Evolutionary conservation across 2,113 vertebrate genomes (phyloP).

Genomic region (Pao palembangensis): DNA sequence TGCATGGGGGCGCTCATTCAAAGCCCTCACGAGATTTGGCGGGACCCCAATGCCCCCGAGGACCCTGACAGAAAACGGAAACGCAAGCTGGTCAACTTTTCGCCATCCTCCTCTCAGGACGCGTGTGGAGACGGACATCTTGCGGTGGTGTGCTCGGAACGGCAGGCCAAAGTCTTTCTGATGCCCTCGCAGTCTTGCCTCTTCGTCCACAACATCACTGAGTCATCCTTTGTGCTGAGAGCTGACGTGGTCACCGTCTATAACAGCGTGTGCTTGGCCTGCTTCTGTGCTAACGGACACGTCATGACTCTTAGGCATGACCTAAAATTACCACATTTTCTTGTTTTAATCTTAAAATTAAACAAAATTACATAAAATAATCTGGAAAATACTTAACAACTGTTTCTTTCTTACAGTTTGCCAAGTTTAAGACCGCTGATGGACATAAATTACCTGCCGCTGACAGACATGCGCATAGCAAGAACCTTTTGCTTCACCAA

Average conservation of each 20-base stretch:
- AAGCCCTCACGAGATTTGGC: conserved; percentile 90
- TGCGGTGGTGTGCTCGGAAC: conserved; percentile 92
- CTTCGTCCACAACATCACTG: conserved; percentile 96
- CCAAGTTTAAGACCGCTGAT: conserved; percentile 93
- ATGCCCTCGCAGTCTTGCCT: conserved; percentile 97
- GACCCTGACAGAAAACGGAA: conserved; percentile 83
- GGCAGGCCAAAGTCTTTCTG: conserved; percentile 96
- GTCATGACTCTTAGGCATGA: conserved; percentile 86
- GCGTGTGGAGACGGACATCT: conserved; percentile 86
- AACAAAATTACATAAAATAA: not conserved
- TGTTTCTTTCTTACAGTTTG: conserved; percentile 74
- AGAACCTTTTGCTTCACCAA: conserved; percentile 97
- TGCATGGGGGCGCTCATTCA: conserved; percentile 81
- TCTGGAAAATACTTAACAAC: not conserved
- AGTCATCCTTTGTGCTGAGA: conserved; percentile 92
- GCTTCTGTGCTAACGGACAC: conserved; percentile 97
- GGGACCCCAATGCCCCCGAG: conserved; percentile 81
- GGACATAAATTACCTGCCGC: conserved; percentile 91
- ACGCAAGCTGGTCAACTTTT: conserved; percentile 88
- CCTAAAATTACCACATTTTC: not conserved
- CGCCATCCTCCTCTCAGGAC: conserved; percentile 86
- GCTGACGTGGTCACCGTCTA: conserved; percentile 88
- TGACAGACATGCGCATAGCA: conserved; percentile 96
- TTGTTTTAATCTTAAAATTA: not conserved
- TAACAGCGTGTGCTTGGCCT: conserved; percentile 90